Percentiles rank a stretch among this genome's conserved stretches.
These are phyloP conservation scores for Pelodytes ibericus DNA, from an alignment of 2,797 vertebrate species.

Conservation along the genomic window DNA sequence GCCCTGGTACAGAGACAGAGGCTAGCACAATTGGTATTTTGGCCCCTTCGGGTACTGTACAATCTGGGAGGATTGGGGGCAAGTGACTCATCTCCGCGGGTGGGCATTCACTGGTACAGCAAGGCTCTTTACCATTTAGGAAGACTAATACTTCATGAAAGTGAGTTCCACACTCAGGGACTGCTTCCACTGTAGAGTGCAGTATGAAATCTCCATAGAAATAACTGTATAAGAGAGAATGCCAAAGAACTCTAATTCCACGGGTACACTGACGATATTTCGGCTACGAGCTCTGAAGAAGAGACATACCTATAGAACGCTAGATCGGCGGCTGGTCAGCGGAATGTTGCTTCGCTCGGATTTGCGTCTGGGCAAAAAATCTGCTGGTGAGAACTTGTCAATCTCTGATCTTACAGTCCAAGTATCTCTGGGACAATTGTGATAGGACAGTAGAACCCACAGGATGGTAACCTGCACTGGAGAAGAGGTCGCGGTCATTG, in stretches of 20 bases:
- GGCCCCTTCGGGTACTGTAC: conserved; percentile 85
- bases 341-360: too few relatives aligned
- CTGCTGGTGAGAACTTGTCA: too few relatives aligned
- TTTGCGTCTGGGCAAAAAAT: too few relatives aligned
- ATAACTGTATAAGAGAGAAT: neutral
- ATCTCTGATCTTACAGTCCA: too few relatives aligned
- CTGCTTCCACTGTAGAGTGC: conserved; percentile 73
- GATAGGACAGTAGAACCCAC: too few relatives aligned
- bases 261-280: neutral
- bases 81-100: conserved; percentile 61
- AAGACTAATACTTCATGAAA: conserved; percentile 76
- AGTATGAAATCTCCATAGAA: conserved; percentile 53
- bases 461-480: too few relatives aligned
- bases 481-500: neutral
- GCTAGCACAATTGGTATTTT: conserved; percentile 87
- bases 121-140: conserved; percentile 85
- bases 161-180: conserved; percentile 86
- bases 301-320: neutral
- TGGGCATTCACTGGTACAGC: conserved; percentile 93
- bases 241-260: neutral
- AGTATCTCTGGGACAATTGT: too few relatives aligned
- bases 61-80: conserved; percentile 68
- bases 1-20: conserved; percentile 84
- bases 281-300: conserved; percentile 1
- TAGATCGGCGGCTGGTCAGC: too few relatives aligned